Evolutionary conservation across 2,888 invertebrate genomes (phyloP).

Genomic region (Odontothrips loti): DNA sequence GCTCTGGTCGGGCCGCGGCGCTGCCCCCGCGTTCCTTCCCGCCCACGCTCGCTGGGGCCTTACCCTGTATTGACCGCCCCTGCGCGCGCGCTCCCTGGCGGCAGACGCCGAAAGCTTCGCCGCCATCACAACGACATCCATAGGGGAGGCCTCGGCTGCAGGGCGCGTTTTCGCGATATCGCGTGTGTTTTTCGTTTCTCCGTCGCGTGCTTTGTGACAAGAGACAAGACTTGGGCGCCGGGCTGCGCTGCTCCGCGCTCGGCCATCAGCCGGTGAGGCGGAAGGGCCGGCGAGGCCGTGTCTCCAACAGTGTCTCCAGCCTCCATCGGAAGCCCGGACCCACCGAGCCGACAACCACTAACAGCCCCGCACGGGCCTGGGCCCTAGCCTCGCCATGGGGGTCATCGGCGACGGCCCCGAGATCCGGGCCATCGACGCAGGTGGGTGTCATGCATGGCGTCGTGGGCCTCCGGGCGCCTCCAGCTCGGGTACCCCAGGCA

Average conservation of each 20-base stretch:
- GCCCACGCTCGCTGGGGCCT: background rate
- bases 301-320: background rate
- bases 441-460: slow-evolving; percentile 43
- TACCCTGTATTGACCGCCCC: background rate
- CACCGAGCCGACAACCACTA: background rate
- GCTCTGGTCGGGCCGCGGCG: background rate
- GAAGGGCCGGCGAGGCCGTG: background rate
- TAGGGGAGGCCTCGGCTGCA: background rate
- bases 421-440: slow-evolving; percentile 55
- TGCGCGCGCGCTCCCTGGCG: background rate
- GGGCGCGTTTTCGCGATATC: background rate
- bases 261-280: no score
- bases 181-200: background rate
- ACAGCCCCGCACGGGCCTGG: slow-evolving; percentile 13
- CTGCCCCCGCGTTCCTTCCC: background rate
- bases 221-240: background rate
- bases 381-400: background rate
- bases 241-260: no score
- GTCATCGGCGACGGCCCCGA: slow-evolving; percentile 54
- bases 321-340: background rate
- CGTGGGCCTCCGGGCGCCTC: no score
- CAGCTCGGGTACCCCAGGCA: no score
- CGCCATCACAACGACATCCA: background rate
- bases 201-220: background rate
- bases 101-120: background rate